phyloP scores from a whole-genome alignment of 1,140 invertebrate species.

The Drosophila carrolli region DNA sequence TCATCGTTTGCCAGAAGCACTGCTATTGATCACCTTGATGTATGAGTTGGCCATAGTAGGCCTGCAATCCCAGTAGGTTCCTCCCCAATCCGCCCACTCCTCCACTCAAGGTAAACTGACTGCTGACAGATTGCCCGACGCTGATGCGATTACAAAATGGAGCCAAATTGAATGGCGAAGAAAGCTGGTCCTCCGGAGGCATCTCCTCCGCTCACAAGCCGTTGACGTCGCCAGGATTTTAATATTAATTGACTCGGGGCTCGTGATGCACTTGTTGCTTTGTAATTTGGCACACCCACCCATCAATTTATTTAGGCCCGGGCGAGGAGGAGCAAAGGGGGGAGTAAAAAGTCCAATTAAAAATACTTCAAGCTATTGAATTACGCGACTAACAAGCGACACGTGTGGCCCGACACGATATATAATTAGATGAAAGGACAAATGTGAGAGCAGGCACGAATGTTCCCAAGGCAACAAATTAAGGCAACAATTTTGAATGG shows the following conservation, averaged over 20 bases:
- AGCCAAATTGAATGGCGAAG: constrained; percentile 58
- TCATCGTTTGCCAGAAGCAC: constrained; percentile 46
- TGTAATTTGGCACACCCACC: constrained; percentile 58
- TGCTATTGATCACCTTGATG: constrained; percentile 50
- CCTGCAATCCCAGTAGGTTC: constrained; percentile 1
- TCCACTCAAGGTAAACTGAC: constrained; percentile 36
- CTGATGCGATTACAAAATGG: constrained; percentile 56
- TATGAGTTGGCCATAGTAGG: constrained; percentile 34
- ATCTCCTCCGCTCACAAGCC: constrained; percentile 15
- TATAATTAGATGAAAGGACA: constrained; percentile 45
- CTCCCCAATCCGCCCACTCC: background rate
- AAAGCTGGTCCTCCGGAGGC: constrained; percentile 24
- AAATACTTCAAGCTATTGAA: constrained; percentile 44
- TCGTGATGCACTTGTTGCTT: constrained; percentile 34
- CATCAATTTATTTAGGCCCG: constrained; percentile 60
- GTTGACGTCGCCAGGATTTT: constrained; percentile 41
- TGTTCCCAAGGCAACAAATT: constrained; percentile 36
- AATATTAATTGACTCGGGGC: constrained; percentile 56
- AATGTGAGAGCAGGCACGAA: constrained; percentile 4
- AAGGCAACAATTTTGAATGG: constrained; percentile 14
- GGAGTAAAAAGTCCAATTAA: constrained; percentile 57
- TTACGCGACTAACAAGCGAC: constrained; percentile 52
- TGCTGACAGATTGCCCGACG: constrained; percentile 51
- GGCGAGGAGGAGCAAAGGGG: background rate
- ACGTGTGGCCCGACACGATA: constrained; percentile 45